Base-by-base conservation (phyloP, 2,888 invertebrate species). In the Eupsilia transversa region DNA sequence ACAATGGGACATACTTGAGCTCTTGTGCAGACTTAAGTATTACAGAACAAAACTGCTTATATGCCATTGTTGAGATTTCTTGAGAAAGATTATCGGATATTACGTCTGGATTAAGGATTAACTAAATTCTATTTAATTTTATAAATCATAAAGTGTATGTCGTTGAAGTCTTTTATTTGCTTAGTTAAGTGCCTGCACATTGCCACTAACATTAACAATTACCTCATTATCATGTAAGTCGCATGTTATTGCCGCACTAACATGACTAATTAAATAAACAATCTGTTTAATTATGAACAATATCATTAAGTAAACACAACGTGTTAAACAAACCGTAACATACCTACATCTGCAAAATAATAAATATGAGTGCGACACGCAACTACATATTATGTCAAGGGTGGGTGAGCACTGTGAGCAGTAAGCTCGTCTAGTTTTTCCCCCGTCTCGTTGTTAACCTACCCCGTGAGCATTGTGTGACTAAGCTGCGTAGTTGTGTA, bases 401-500 rank as follows among this genome's bases (percentile, higher is more conserved):
- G 79, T 80, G 69, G 77, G 75, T 79, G 79, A 80, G 70, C 67
- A 77, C 66, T 63, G 75, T 79, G 79, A 80, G 70, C 67, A 77
- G 70, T 63, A 46, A 66, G 46, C 43, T 17, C 49, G 71, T 74
- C 72, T 66, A 77, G 60, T 68, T 79, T 82, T 83, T 82, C 61
- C 38, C 59, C 33, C 52, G 74, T 33, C 52, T 81, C 79, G 85
- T 91, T 87, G 93, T 84, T 76, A 86, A 78, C 89, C 89, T 87
- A 89, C 84, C 82, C 85, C 77, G 74, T 76, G 80, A 78, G 88
- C 83, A 86, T 92, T 92, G 92, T 93, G 88, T 92, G 90, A 89
- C 72, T 92, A 91, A 89, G 87, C 88, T 95, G 94, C 35, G 77
- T 49, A n/a, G 27, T 57, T 75, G 77, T 96, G 95, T 96, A 93